Conservation (phyloP, 2,888 invertebrate genomes). For the Pecten maximus region DNA sequence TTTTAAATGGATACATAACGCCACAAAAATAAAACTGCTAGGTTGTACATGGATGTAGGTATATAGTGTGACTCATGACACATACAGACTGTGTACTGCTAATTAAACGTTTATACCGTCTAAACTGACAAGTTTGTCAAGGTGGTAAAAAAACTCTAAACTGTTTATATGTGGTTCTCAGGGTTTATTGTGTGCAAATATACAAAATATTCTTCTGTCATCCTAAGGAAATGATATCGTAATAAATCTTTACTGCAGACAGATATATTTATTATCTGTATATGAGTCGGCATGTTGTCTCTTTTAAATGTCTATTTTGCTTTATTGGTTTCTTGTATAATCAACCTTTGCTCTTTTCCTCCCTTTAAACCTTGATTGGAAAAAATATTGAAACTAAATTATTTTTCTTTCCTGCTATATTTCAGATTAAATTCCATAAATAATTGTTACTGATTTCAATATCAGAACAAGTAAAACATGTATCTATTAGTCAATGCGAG, state of each 20-base stretch:
- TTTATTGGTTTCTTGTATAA: neutral
- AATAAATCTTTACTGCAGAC: neutral
- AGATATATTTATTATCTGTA: neutral
- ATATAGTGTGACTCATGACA: neutral
- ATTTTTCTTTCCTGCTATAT: neutral
- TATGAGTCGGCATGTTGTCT: neutral
- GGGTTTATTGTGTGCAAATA: neutral
- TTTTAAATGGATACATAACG: neutral
- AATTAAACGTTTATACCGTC: neutral
- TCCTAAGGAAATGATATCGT: neutral
- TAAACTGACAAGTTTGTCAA: neutral
- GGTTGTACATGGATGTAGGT: neutral
- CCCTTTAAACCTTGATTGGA: neutral
- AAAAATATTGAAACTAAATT: neutral
- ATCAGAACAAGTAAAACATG: too few relatives aligned
- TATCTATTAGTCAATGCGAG: too few relatives aligned
- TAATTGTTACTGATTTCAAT: too few relatives aligned
- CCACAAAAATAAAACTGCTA: neutral
- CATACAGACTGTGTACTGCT: neutral
- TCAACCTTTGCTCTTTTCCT: neutral
- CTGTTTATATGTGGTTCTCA: slow-evolving; percentile 8
- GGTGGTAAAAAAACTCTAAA: neutral
- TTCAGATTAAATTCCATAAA: too few relatives aligned
- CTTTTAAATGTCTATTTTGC: neutral
- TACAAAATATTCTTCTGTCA: neutral